Evolutionary conservation across 2,797 vertebrate genomes (phyloP).

Genomic region (Loris lydekkerianus): DNA sequence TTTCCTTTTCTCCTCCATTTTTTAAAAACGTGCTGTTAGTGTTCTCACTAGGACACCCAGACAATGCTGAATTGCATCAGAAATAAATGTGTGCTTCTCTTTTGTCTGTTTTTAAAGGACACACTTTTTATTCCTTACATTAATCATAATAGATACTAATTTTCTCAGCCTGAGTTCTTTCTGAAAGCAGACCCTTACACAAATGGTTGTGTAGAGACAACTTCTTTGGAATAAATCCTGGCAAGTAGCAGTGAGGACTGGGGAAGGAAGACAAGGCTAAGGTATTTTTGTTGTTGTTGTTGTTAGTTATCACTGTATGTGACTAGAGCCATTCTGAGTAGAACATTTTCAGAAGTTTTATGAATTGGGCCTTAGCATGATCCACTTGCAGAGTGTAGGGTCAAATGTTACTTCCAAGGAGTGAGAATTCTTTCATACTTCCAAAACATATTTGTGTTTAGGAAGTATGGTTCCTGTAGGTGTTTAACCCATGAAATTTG

Average conservation of each 20-base stretch:
- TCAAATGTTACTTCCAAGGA: not conserved
- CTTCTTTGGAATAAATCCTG: not conserved
- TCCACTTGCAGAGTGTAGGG: not conserved
- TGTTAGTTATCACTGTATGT: not conserved
- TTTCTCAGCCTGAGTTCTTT: not conserved
- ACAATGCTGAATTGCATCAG: not conserved
- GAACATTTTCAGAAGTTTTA: too few relatives aligned
- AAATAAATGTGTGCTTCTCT: not conserved
- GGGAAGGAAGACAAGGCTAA: not conserved
- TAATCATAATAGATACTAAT: not conserved
- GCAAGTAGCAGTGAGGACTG: not conserved
- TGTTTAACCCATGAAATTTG: not conserved
- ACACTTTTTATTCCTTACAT: not conserved
- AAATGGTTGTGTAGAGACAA: not conserved
- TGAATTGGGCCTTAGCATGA: not conserved
- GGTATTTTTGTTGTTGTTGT: not conserved
- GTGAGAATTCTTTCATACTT: not conserved
- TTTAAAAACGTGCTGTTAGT: not conserved
- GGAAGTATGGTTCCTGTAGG: not conserved
- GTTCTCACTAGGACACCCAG: not conserved
- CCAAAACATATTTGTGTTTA: not conserved
- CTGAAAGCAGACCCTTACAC: not conserved
- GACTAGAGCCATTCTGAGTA: not conserved
- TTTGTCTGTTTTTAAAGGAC: not conserved
- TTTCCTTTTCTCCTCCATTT: not conserved